A percentile compares a stretch with the other conserved stretches of the same genome.
phyloP scores from a whole-genome alignment of 2,113 vertebrate species.

The Dipodomys spectabilis region DNA sequence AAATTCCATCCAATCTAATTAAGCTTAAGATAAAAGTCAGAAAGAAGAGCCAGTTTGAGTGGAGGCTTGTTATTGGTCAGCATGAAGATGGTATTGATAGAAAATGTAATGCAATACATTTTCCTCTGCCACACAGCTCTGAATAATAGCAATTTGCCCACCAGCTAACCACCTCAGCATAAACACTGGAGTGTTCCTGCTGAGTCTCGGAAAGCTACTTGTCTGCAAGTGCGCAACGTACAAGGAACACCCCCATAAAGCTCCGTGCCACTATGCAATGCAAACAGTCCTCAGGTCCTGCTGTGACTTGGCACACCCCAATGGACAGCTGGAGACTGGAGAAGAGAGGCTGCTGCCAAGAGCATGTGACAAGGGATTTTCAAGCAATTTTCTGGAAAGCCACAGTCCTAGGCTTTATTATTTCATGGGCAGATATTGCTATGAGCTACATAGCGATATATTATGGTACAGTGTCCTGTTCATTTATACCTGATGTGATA shows the following conservation, averaged over 20 bases:
- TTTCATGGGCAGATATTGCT: conserved; percentile 82
- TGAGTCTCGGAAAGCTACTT: conserved; percentile 91
- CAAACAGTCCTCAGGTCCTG: conserved; percentile 93
- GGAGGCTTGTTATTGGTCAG: conserved; percentile 78
- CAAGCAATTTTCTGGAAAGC: conserved; percentile 85
- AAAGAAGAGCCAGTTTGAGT: conserved; percentile 79
- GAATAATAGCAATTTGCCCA: conserved; percentile 87
- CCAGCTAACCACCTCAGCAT: conserved; percentile 92
- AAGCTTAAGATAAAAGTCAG: conserved; percentile 79
- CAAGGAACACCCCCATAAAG: conserved; percentile 86
- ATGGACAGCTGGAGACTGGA: conserved; percentile 96
- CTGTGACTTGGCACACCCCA: conserved; percentile 97
- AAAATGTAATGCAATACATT: conserved; percentile 84
- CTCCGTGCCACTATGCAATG: conserved; percentile 87
- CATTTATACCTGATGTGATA: conserved; percentile 62
- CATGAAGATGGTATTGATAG: conserved; percentile 81
- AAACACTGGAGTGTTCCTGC: conserved; percentile 89
- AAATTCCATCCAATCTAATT: conserved; percentile 77
- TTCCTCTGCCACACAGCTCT: conserved; percentile 83
- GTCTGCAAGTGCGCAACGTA: conserved; percentile 91
- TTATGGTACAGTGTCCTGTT: not conserved
- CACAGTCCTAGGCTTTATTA: conserved; percentile 77
- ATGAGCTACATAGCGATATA: conserved; percentile 69
- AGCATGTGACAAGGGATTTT: conserved; percentile 88
- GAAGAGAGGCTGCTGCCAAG: conserved; percentile 91